phyloP scores from a whole-genome alignment of 1,140 invertebrate genomes.

The Pissodes strobi region DNA sequence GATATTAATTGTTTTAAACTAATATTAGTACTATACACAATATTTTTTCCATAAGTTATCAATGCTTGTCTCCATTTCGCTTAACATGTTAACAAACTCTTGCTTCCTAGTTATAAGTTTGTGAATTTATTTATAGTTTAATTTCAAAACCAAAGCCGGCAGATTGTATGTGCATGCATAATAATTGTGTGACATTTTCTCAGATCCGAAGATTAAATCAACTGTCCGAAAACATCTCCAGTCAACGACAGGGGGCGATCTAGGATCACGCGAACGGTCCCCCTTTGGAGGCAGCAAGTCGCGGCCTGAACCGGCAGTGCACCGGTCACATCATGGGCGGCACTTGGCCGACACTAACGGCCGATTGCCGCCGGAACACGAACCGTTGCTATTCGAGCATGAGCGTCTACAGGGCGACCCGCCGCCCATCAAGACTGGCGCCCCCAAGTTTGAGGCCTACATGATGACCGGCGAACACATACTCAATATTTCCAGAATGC shows the following conservation, averaged over 20 bases:
- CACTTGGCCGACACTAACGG: conserved; percentile 56
- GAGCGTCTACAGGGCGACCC: conserved; percentile 63
- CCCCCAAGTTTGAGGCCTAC: conserved; percentile 82
- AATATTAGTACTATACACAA: no score
- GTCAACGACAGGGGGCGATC: conserved; percentile 52
- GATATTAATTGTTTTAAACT: no score
- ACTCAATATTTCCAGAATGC: conserved; percentile 83
- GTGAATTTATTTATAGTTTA: no score
- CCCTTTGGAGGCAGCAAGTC: neutral
- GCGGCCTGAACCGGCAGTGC: conserved; percentile 39
- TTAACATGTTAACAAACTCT: no score
- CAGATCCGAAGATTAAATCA: conserved; percentile 86
- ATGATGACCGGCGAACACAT: conserved; percentile 98
- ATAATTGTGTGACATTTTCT: no score
- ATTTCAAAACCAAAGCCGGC: no score
- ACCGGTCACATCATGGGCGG: conserved; percentile 42
- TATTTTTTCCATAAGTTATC: no score
- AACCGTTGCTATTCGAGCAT: conserved; percentile 46
- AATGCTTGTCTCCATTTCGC: no score
- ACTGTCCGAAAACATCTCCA: conserved; percentile 76
- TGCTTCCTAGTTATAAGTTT: no score
- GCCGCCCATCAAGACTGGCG: conserved; percentile 48
- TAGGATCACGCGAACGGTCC: neutral
- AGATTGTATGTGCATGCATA: no score
- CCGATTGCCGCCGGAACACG: conserved; percentile 51